Conservation (phyloP, 2,113 vertebrate species). For the Acanthochromis polyacanthus region DNA sequence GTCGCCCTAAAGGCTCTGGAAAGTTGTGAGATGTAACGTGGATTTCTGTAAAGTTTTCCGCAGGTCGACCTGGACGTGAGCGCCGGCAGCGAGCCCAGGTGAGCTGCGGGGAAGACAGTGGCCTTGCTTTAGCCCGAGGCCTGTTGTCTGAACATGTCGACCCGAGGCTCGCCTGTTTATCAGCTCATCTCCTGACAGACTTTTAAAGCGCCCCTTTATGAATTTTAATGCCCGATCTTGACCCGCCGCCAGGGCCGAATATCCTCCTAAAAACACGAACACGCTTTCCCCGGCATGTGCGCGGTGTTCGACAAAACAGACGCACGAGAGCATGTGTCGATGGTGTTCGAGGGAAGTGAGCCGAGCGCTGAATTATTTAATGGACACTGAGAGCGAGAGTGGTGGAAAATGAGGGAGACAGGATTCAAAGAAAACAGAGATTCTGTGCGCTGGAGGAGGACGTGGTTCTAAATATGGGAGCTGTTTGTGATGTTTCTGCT, state of each 20-base stretch:
- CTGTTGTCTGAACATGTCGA: conserved; percentile 43
- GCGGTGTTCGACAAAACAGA: conserved; percentile 38
- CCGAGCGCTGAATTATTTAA: conserved; percentile 70
- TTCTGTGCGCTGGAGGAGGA: not conserved
- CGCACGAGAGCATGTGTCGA: conserved; percentile 31
- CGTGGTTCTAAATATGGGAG: not conserved
- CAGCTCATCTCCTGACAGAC: conserved; percentile 40
- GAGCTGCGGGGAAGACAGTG: conserved; percentile 23
- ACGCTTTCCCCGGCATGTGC: conserved; percentile 26
- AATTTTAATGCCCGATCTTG: conserved; percentile 75
- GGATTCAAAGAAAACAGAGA: conserved; percentile 23
- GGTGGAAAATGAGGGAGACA: conserved; percentile 10
- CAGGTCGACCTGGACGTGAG: conserved; percentile 15
- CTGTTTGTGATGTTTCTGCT: not conserved
- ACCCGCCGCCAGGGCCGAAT: conserved; percentile 36
- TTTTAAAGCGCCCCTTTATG: conserved; percentile 51
- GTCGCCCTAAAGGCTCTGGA: not conserved
- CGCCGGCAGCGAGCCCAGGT: not conserved
- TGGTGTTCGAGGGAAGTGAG: conserved; percentile 57
- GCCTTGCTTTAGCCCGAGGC: conserved; percentile 50
- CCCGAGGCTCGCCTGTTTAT: conserved; percentile 52
- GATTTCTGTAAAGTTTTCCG: not conserved
- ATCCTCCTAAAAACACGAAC: conserved; percentile 26
- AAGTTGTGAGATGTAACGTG: conserved; percentile 2
- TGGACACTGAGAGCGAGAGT: conserved; percentile 48